Evolutionary conservation across 2,113 vertebrate genomes (phyloP), one percentile per base, ranked within the genome.

Genomic region (Hiodon tergisus): DNA sequence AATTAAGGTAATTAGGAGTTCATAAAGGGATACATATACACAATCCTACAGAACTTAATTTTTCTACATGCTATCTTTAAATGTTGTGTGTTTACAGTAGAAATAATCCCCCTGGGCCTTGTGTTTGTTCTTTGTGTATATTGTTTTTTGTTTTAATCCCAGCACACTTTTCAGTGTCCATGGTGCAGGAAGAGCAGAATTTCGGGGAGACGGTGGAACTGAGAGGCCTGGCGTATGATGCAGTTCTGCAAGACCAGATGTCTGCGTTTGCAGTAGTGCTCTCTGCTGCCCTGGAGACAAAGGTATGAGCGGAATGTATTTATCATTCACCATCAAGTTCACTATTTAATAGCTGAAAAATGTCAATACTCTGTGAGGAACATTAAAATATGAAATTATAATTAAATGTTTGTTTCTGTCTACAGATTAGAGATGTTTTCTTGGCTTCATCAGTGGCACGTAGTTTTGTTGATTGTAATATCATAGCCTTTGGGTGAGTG

Each of bases 401-500:
- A 10, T 2, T 51, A 0, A 0, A 9, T 67, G 14, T 80, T 78
- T 79, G 48, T 69, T 16, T 89, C 31, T 31, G 31, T 31, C 31
- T 88, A 71, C 86, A 98, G 97, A 90, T 98, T 60, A 82, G 86
- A 69, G 88, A 91, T 67, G 88, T 94, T 75, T 94, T 96, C 77
- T 81, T 72, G 62, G 79, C 91, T 69, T 95, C 96, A 0, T 83
- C 90, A 55, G 58, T 91, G 83, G 91, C 93, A 53, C 80, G 84
- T 74, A 89, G 89, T 79, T 98, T 92, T 47, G 69, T 84, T 0
- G 88, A 88, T 57, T 94, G 94, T 83, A 87, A 85, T 1, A 85
- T 97, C 71, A 84, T 98, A 71, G 85, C 91, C 50, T 98, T 92
- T 84, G 92, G 95, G 97, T 98, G 81, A 87, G 93, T 77, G 31